phyloP scores from a whole-genome alignment of 37 sponge, comb jelly and placozoan genomes.

The Spongilla lacustris region DNA sequence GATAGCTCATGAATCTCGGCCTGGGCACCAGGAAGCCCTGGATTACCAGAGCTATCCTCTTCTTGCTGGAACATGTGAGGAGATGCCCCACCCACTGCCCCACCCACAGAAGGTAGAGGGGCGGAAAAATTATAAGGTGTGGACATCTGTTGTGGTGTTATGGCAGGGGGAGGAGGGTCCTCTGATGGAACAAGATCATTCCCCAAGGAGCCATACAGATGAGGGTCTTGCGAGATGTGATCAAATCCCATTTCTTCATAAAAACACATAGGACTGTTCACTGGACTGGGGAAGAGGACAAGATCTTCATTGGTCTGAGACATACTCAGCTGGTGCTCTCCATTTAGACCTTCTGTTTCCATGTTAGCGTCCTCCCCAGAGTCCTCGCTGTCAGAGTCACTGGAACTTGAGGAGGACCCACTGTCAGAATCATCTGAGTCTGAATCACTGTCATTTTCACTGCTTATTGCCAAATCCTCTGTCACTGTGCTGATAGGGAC shows the following conservation, averaged over 20 bases:
- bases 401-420: conserved; percentile 34
- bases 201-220: neutral
- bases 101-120: neutral
- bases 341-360: neutral
- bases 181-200: neutral
- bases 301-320: neutral
- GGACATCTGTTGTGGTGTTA: neutral
- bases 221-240: neutral
- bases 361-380: neutral
- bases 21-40: neutral
- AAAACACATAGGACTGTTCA: neutral
- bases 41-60: neutral
- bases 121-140: neutral
- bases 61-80: neutral
- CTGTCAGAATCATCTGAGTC: conserved; percentile 40
- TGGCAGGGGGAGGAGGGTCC: neutral
- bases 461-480: neutral
- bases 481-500: neutral
- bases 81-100: neutral
- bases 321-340: neutral
- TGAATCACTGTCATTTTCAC: conserved; percentile 19
- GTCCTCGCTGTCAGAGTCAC: conserved; percentile 16
- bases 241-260: neutral
- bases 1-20: neutral
- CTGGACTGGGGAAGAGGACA: neutral